Base-by-base conservation (phyloP, 1,140 invertebrate genomes). In the Theocolax elegans region DNA sequence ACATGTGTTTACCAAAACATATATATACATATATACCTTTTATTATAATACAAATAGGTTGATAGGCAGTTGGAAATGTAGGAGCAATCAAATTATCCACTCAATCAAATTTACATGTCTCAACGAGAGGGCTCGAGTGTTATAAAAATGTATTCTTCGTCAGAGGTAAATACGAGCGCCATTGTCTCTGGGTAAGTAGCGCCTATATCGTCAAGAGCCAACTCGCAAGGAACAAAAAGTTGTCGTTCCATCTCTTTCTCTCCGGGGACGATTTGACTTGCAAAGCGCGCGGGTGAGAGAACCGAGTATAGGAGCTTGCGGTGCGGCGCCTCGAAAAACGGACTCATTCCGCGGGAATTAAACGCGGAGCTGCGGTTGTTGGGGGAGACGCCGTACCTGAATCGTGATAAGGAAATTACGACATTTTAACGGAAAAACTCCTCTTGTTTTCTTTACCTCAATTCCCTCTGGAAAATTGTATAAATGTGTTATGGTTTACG, bases 201-300 rank as follows among this genome's bases (percentile, higher is more conserved):
- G 27, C 40, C 65, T 67, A 68, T 53, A 63, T 72, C 70, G 21
- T 51, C 71, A 67, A 67, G 51, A 72, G 69, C 71, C 70, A 67
- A 58, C 72, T 40, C 4, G 10, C 4, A 35, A 35, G n/a, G 31
- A 10, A 35, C 31, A 35, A 35, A 35, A 35, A 35, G 10, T 2
- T 42, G 67, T 76, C 63, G 72, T 72, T 76, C 71, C 65, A 64
- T 75, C 66, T 76, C 70, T 74, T 66, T 73, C 40, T 15, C 40
- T 44, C 51, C 31, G 67, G 63, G 72, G 66, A 76, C 75, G 72
- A 82, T 82, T 82, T 81, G 81, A 83, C 78, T 83, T 82, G 82
- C 82, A 82, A 82, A 83, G 76, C 74, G 68, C 72, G 46, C 66
- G 74, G 0, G 3, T 8, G 3, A 42, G 29, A 51, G 21, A 40